Base-by-base conservation (phyloP, 2,888 invertebrate species). In the Epirrita christyi region DNA sequence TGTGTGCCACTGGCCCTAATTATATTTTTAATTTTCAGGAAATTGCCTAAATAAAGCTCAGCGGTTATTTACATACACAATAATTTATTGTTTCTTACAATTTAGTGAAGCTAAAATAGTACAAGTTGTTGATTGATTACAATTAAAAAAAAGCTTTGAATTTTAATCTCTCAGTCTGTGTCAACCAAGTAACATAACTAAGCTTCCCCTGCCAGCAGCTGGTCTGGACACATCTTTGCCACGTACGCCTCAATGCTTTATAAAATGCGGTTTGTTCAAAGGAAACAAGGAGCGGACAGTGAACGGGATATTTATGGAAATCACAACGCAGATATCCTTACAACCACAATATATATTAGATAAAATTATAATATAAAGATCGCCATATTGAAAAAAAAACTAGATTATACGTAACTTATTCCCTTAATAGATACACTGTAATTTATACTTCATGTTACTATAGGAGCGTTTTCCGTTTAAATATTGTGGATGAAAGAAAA, bases 261-360 rank as follows among this genome's bases (percentile, higher is more conserved):
- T 60, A 56, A 67, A 72, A 68, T 66, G 68, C 66, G 40, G 13
- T 59, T 55, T 52, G 50, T 55, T 56, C 60, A 68, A 72, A 75
- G 87, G 82, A 81, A 78, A 74, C 58, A 60, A 79, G 89, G 86
- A 85, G 77, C 42, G 80, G 83, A 75, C 70, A 68, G 72, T 78
- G 85, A 84, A 83, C 69, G 81, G 88, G 88, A 87, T 72, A 73
- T 72, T 78, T 73, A 78, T 78, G 90, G 88, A 92, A 92, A 92
- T 92, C 88, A 92, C 85, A 92, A 92, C 91, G 87, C 92, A 89
- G 81, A 81, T 88, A 86, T 93, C 93, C 93, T 94, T 94, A 93
- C 94, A 94, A 93, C 94, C 94, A 94, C 94, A 94, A 94, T 94
- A 94, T 93, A 94, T 93, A 93, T 93, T 93, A 93, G 92, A 93